Percentiles rank a stretch among this genome's conserved stretches.
Evolutionary conservation across 2,888 invertebrate species (phyloP).

Genomic region (Lochmaea crataegi): DNA sequence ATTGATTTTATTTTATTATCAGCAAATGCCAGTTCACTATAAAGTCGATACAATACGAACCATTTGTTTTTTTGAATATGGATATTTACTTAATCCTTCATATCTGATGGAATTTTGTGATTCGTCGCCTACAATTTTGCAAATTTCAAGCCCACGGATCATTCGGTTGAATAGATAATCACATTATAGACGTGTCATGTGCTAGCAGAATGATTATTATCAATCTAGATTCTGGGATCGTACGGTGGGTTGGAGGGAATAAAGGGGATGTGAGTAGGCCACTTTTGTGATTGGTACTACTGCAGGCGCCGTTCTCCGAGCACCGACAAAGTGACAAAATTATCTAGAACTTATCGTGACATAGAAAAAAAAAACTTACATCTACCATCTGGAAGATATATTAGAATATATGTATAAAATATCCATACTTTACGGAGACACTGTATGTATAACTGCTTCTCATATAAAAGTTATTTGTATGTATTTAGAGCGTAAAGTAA

Average conservation of each 20-base stretch:
- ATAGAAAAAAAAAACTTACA: neutral
- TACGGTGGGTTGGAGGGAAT: neutral
- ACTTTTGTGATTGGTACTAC: neutral
- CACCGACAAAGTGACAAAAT: conserved; percentile 14
- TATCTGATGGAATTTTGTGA: too few relatives aligned
- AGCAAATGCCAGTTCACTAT: too few relatives aligned
- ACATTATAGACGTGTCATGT: conserved; percentile 60
- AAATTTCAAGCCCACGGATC: conserved; percentile 19
- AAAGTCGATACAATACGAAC: too few relatives aligned
- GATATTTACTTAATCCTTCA: too few relatives aligned
- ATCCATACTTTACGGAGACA: too few relatives aligned
- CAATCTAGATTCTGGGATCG: conserved; percentile 24
- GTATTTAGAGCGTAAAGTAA: too few relatives aligned
- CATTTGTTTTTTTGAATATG: too few relatives aligned
- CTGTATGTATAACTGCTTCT: too few relatives aligned
- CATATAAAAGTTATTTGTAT: too few relatives aligned
- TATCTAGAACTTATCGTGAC: neutral
- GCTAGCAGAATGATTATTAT: conserved; percentile 46
- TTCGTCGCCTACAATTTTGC: neutral
- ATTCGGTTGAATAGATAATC: conserved; percentile 50
- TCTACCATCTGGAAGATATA: neutral
- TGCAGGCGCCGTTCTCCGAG: conserved; percentile 5
- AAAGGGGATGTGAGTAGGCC: conserved; percentile 21
- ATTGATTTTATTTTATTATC: too few relatives aligned
- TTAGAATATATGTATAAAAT: too few relatives aligned